A percentile compares a stretch with the other conserved stretches of the same genome.
phyloP scores from a whole-genome alignment of 2,797 vertebrate genomes.

The Pelobates cultripes region DNA sequence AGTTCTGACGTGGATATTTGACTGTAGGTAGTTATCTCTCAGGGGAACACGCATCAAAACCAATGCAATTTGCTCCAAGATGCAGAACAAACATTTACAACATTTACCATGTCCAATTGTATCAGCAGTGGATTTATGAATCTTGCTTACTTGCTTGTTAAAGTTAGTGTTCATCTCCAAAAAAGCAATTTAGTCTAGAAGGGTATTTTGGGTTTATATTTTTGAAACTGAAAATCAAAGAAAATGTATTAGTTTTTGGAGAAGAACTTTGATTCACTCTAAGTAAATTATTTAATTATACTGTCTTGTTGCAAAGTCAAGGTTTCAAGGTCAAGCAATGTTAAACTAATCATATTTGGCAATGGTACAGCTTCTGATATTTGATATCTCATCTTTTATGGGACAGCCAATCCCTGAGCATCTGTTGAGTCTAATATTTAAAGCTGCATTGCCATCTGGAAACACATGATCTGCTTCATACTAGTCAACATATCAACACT shows the following conservation, averaged over 20 bases:
- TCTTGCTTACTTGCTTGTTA: constrained; percentile 1
- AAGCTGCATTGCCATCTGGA: constrained; percentile 1
- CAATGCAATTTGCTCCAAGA: background rate
- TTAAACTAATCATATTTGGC: background rate
- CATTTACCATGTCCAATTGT: constrained; percentile 7
- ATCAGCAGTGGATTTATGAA: constrained; percentile 25
- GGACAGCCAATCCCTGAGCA: background rate
- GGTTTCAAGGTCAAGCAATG: constrained; percentile 2
- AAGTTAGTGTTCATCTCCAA: background rate
- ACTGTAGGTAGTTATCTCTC: constrained; percentile 8
- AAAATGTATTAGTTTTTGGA: background rate
- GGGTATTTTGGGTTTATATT: background rate
- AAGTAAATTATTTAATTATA: background rate
- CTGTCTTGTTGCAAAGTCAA: background rate
- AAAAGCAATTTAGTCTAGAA: background rate
- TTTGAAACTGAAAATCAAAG: background rate
- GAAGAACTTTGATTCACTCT: background rate
- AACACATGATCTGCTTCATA: background rate
- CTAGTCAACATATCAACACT: background rate
- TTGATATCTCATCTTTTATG: background rate
- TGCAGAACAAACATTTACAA: constrained; percentile 33
- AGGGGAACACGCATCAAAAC: constrained; percentile 15
- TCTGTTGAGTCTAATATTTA: background rate
- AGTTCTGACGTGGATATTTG: constrained; percentile 7
- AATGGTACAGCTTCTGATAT: background rate